These are phyloP conservation scores for Quadriops clusia DNA, from an alignment of 2,888 invertebrate species.

Conservation along the genomic window DNA sequence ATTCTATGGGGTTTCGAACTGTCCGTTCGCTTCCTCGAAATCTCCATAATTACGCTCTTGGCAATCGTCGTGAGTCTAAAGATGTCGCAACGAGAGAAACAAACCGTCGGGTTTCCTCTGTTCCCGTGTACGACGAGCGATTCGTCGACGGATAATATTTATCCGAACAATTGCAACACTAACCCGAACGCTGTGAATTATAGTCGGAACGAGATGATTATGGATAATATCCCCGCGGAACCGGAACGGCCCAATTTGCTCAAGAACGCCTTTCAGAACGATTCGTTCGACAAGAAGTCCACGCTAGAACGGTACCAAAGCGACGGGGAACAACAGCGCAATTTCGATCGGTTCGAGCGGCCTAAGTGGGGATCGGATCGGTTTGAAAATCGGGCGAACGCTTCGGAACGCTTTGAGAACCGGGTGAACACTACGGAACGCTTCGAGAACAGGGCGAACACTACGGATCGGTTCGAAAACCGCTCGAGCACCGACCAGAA, in stretches of 20 bases:
- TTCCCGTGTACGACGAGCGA: constrained; percentile 74
- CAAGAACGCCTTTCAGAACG: constrained; percentile 46
- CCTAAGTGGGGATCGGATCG: constrained; percentile 44
- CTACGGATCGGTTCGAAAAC: constrained; percentile 47
- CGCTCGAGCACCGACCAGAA: constrained; percentile 43
- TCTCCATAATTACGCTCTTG: constrained; percentile 74
- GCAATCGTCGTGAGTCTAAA: constrained; percentile 72
- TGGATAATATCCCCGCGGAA: constrained; percentile 37
- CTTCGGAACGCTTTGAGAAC: constrained; percentile 43
- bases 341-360: constrained; percentile 42
- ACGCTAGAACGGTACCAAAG: constrained; percentile 50
- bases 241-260: constrained; percentile 43
- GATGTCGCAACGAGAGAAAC: constrained; percentile 60
- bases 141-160: constrained; percentile 75
- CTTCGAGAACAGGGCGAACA: constrained; percentile 44
- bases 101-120: constrained; percentile 58
- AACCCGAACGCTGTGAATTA: constrained; percentile 79
- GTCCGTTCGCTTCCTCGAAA: constrained; percentile 71
- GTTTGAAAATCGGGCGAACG: constrained; percentile 44
- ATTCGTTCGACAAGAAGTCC: constrained; percentile 51
- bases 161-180: constrained; percentile 75
- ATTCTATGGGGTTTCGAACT: constrained; percentile 87
- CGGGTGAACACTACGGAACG: constrained; percentile 44
- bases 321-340: constrained; percentile 41
- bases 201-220: constrained; percentile 42